These are phyloP conservation scores for Autographa gamma DNA, from an alignment of 2,888 invertebrate species.

Conservation along the genomic window DNA sequence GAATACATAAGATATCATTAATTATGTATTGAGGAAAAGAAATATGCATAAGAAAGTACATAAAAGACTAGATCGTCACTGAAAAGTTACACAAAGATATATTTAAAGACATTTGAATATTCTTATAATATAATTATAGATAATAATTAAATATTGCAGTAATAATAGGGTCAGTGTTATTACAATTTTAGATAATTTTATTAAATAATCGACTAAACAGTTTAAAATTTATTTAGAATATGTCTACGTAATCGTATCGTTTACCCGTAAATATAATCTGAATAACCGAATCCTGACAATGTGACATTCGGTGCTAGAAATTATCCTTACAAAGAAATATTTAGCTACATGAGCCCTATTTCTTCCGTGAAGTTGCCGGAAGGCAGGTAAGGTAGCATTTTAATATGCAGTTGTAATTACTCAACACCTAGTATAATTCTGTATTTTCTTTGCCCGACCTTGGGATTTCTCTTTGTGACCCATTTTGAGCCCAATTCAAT, in stretches of 20 bases:
- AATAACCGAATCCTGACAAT: constrained; percentile 29
- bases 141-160: constrained; percentile 22
- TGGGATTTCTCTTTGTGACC: no score
- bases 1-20: constrained; percentile 39
- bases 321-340: neutral
- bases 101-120: constrained; percentile 16
- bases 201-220: constrained; percentile 28
- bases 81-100: constrained; percentile 30
- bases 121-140: constrained; percentile 16
- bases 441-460: no score
- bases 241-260: constrained; percentile 46
- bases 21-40: constrained; percentile 27
- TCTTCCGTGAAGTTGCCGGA: no score
- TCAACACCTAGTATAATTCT: no score
- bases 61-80: constrained; percentile 56
- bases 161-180: constrained; percentile 33
- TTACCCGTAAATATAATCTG: constrained; percentile 50
- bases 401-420: no score
- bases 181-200: constrained; percentile 24
- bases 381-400: no score
- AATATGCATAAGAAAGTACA: constrained; percentile 21
- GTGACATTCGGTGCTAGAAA: constrained; percentile 5
- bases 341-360: neutral
- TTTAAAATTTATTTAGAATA: constrained; percentile 51
- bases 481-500: neutral